Conservation (phyloP, 2,797 vertebrate species). For the Acanthis flammea region DNA sequence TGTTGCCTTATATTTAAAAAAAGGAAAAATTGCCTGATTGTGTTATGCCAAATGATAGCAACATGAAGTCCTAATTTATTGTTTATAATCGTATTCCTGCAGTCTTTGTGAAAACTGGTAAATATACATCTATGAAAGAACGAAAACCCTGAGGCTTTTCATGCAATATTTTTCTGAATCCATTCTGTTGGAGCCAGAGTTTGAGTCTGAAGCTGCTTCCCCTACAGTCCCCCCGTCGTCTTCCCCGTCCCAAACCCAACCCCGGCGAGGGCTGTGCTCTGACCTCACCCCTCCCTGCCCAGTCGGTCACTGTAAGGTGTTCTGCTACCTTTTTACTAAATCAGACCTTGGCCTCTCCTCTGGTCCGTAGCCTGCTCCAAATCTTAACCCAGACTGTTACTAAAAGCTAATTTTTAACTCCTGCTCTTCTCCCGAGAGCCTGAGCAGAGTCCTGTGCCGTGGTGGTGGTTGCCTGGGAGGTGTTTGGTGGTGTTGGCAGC, state of each 20-base stretch:
- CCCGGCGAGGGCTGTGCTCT: constrained; percentile 46
- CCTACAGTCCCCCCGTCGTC: not conserved
- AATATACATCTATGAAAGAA: constrained; percentile 67
- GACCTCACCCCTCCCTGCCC: constrained; percentile 29
- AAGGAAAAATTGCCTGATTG: constrained; percentile 78
- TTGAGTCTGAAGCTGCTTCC: constrained; percentile 62
- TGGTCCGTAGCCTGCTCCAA: not conserved
- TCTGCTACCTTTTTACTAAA: constrained; percentile 53
- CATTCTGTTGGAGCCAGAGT: constrained; percentile 47
- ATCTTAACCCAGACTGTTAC: constrained; percentile 34
- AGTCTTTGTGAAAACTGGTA: constrained; percentile 74
- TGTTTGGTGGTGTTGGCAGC: not conserved
- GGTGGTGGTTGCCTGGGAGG: not conserved
- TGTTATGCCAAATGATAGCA: constrained; percentile 82
- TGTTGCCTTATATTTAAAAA: constrained; percentile 99
- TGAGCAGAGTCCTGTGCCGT: not conserved
- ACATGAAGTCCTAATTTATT: constrained; percentile 94
- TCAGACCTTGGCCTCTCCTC: constrained; percentile 24
- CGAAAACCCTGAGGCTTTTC: constrained; percentile 65
- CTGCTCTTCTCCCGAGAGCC: not conserved
- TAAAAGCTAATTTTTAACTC: not conserved
- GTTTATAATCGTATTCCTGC: constrained; percentile 70
- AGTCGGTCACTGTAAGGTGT: constrained; percentile 34
- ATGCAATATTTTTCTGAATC: constrained; percentile 63
- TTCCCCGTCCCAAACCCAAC: not conserved